Percentiles rank a stretch among this genome's conserved stretches.
These are phyloP conservation scores for Stenichneumon culpator DNA, from an alignment of 2,888 invertebrate genomes.

Conservation along the genomic window DNA sequence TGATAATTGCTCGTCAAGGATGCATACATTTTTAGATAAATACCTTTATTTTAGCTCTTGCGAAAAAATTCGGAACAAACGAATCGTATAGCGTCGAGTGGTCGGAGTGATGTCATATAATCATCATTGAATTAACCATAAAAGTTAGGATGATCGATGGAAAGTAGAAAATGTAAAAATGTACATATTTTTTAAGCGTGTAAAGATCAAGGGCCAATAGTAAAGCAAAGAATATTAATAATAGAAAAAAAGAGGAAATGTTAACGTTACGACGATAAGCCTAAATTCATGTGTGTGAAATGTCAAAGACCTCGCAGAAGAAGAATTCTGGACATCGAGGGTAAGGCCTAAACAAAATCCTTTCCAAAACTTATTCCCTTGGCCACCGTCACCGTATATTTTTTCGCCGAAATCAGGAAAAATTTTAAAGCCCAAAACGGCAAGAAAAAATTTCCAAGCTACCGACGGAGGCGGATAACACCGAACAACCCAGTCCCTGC, in stretches of 20 bases:
- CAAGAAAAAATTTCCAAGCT: constrained; percentile 3
- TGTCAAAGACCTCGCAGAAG: constrained; percentile 55
- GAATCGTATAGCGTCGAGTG: background rate
- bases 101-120: background rate
- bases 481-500: constrained; percentile 16
- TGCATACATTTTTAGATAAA: background rate
- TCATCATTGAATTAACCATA: background rate
- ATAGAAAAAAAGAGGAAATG: background rate
- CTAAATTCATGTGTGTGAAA: constrained; percentile 28
- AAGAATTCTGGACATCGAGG: constrained; percentile 13
- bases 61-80: background rate
- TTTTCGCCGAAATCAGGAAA: constrained; percentile 9
- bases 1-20: no score
- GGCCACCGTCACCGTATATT: no score
- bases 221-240: background rate
- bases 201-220: background rate
- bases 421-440: background rate
- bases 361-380: background rate
- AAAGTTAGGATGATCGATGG: background rate
- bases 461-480: constrained; percentile 30
- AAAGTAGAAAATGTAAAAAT: background rate
- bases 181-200: background rate
- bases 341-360: constrained; percentile 16
- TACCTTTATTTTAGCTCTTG: background rate
- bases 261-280: background rate